These are phyloP conservation scores for Garrulus glandarius DNA, from an alignment of 2,797 vertebrate species.

Conservation along the genomic window DNA sequence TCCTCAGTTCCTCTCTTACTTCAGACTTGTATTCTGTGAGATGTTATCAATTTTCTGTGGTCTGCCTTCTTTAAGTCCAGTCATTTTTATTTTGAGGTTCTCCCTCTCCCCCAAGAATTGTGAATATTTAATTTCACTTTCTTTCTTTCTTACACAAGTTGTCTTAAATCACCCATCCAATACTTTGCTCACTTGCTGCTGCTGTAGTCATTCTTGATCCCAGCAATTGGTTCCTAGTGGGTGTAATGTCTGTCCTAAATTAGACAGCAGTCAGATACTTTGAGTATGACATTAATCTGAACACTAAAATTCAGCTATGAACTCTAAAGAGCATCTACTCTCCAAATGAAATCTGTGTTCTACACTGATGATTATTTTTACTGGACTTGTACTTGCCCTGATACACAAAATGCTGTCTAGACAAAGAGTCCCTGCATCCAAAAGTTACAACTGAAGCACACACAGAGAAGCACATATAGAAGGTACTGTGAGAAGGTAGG, in stretches of 20 bases:
- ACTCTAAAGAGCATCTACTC: not conserved
- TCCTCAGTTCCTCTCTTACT: not conserved
- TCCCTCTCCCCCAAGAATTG: not conserved
- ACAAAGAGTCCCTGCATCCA: not conserved
- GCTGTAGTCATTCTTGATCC: not conserved
- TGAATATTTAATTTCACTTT: not conserved
- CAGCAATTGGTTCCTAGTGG: not conserved
- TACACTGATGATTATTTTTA: not conserved
- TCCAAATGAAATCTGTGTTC: not conserved
- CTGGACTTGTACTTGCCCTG: not conserved
- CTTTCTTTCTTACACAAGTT: not conserved
- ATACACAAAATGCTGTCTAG: not conserved
- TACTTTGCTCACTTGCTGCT: not conserved
- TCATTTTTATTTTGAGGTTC: not conserved
- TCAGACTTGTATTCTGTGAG: not conserved
- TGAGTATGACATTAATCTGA: not conserved
- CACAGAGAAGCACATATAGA: not conserved
- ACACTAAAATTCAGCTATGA: not conserved
- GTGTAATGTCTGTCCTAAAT: not conserved
- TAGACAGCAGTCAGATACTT: not conserved
- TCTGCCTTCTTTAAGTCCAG: not conserved
- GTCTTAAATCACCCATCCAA: not conserved
- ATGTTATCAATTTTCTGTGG: not conserved
- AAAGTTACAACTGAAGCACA: not conserved
- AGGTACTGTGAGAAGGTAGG: not conserved